phyloP scores from a whole-genome alignment of 2,888 invertebrate genomes.

The Tolmerus cingulatus region DNA sequence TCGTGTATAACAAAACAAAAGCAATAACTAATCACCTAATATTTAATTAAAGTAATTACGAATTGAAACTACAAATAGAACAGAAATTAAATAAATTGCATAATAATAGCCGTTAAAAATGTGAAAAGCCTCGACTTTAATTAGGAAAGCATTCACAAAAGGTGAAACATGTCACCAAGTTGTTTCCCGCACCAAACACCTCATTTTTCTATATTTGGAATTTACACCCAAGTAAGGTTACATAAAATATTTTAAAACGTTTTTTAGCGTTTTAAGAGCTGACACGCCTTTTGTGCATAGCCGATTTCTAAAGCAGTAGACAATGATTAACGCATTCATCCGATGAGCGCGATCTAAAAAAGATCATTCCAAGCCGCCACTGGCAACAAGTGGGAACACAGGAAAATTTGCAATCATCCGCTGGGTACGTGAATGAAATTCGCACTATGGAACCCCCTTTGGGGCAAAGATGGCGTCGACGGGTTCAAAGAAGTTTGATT shows the following conservation, averaged over 20 bases:
- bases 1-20: too few relatives aligned
- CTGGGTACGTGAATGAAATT: neutral
- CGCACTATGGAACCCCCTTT: neutral
- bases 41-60: too few relatives aligned
- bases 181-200: neutral
- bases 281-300: neutral
- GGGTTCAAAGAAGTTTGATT: neutral
- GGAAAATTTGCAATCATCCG: neutral
- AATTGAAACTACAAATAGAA: neutral
- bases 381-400: neutral
- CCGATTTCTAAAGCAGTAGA: neutral
- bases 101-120: neutral
- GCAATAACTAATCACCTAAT: too few relatives aligned
- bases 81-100: neutral
- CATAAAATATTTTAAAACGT: neutral
- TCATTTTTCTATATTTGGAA: neutral
- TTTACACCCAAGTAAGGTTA: neutral
- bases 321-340: neutral
- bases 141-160: neutral
- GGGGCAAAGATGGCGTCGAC: neutral
- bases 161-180: neutral
- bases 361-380: neutral
- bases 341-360: neutral
- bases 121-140: neutral
- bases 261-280: neutral